Conservation (phyloP, 2,113 vertebrate species). For the Herpetotheres cachinnans region DNA sequence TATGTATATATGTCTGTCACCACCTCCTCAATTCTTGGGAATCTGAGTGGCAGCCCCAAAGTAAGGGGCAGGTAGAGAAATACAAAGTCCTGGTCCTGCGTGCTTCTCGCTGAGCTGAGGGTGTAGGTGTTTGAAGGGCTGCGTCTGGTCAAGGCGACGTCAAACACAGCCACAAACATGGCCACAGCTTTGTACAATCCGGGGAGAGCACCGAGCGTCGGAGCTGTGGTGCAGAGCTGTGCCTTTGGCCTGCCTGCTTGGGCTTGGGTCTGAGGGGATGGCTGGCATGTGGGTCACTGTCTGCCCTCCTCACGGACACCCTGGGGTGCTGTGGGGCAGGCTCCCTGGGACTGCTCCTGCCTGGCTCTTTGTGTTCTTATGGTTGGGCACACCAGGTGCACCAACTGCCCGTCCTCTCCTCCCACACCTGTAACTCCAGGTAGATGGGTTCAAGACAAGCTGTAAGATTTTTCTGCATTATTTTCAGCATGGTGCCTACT, state of each 20-base stretch:
- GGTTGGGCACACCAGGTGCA: background rate
- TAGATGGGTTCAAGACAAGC: background rate
- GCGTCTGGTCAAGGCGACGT: background rate
- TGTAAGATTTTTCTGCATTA: background rate
- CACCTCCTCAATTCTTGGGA: background rate
- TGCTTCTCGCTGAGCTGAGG: background rate
- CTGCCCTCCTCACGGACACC: background rate
- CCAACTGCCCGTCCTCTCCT: background rate
- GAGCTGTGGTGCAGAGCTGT: background rate
- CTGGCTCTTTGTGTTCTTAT: background rate
- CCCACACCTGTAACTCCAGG: background rate
- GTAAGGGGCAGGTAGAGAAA: background rate
- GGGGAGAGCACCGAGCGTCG: accelerated
- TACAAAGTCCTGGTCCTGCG: background rate
- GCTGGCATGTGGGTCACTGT: background rate
- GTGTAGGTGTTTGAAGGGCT: accelerated
- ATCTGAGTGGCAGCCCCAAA: background rate
- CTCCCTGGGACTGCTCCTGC: accelerated
- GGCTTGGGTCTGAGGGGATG: background rate
- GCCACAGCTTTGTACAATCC: background rate
- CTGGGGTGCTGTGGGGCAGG: background rate
- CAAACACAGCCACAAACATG: background rate
- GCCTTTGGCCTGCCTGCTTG: background rate
- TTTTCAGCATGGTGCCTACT: background rate
- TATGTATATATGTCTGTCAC: background rate